phyloP scores from a whole-genome alignment of 2,888 invertebrate genomes.

The Polyploca ridens region DNA sequence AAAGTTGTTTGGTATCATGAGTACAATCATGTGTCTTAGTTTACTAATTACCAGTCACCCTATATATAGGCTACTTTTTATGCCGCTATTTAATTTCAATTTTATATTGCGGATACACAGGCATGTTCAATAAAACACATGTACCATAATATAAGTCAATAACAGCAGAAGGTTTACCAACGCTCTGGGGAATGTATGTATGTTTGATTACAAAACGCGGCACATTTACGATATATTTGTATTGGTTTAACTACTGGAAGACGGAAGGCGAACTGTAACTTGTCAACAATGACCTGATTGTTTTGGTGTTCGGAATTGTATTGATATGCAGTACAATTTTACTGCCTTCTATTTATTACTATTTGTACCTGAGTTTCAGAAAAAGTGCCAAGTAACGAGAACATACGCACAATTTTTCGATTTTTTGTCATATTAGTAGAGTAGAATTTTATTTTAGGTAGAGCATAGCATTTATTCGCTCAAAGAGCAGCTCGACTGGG shows the following conservation, averaged over 20 bases:
- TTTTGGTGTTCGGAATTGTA: background rate
- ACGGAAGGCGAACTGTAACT: background rate
- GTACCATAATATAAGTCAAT: background rate
- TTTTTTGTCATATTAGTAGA: no score
- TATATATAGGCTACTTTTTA: no score
- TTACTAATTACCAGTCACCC: no score
- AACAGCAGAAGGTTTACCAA: background rate
- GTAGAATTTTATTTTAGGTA: no score
- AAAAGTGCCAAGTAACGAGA: no score
- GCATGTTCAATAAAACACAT: background rate
- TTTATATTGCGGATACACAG: background rate
- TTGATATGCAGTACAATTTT: background rate
- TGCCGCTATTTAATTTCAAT: no score
- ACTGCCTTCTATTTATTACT: background rate
- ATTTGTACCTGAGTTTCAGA: no score
- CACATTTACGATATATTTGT: conserved; percentile 5
- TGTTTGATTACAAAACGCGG: background rate
- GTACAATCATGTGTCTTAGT: no score
- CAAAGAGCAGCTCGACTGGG: no score
- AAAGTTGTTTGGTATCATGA: no score
- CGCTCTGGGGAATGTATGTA: background rate
- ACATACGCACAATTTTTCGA: no score
- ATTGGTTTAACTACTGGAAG: background rate
- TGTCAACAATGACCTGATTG: background rate
- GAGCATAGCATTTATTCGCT: no score